A percentile compares a stretch with the other conserved stretches of the same genome.
Evolutionary conservation across 2,797 vertebrate species (phyloP).

Genomic region (Huso huso): DNA sequence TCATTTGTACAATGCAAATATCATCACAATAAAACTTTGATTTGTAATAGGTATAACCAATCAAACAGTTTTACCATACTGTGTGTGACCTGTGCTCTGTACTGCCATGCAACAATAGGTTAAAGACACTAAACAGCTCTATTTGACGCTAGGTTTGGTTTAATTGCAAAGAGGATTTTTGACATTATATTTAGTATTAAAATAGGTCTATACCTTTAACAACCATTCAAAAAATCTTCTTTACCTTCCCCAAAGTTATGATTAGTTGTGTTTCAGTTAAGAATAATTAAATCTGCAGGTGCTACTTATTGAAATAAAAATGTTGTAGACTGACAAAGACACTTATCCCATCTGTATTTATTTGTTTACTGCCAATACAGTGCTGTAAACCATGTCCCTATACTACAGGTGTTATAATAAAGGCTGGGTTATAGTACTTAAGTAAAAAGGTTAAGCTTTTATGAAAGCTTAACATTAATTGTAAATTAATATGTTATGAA

Average conservation of each 20-base stretch:
- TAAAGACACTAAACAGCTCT: too few species aligned
- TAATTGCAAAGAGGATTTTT: too few species aligned
- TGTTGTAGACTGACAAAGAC: neutral
- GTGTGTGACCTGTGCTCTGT: too few species aligned
- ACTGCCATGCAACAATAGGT: too few species aligned
- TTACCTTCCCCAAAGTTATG: slow-evolving; percentile 1
- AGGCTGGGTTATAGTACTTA: neutral
- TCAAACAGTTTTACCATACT: too few species aligned
- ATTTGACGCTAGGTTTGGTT: too few species aligned
- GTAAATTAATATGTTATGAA: neutral
- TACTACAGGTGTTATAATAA: neutral
- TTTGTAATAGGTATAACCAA: too few species aligned
- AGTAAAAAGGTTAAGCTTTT: neutral
- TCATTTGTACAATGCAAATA: too few species aligned
- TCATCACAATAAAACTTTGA: too few species aligned
- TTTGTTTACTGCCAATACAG: neutral
- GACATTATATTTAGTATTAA: too few species aligned
- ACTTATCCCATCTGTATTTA: neutral
- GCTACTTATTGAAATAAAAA: neutral
- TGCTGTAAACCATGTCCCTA: neutral
- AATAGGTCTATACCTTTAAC: too few species aligned
- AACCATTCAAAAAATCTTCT: neutral
- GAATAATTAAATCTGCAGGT: neutral
- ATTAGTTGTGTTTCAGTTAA: neutral
- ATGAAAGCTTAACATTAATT: neutral